Evolutionary conservation across 2,888 invertebrate species (phyloP).

Genomic region (Zygothrica quintamaculata): DNA sequence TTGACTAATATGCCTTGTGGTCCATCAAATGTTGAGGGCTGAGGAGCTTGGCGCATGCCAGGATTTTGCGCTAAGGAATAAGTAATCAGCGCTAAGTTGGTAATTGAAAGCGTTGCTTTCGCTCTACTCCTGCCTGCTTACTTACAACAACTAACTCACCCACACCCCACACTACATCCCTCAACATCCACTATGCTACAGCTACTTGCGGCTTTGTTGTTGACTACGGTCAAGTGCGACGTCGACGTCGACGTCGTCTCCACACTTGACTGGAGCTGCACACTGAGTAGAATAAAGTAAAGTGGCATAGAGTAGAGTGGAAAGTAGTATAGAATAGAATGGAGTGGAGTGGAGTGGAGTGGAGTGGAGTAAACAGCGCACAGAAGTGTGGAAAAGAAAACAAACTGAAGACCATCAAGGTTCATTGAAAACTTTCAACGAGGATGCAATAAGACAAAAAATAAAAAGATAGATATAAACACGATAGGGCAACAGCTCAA

Average conservation of each 20-base stretch:
- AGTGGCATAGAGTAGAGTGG: slow-evolving; percentile 14
- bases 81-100: slow-evolving; percentile 81
- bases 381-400: slow-evolving; percentile 48
- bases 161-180: not conserved
- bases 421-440: slow-evolving; percentile 55
- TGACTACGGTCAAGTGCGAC: slow-evolving; percentile 63
- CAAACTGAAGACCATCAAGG: slow-evolving; percentile 49
- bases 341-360: slow-evolving; percentile 13
- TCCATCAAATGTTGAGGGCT: slow-evolving; percentile 18
- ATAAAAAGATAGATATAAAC: not conserved
- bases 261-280: slow-evolving; percentile 59
- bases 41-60: slow-evolving; percentile 31
- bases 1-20: slow-evolving; percentile 77
- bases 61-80: slow-evolving; percentile 70
- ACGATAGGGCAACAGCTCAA: slow-evolving; percentile 21
- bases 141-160: too few species aligned
- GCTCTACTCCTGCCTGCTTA: slow-evolving; percentile 3
- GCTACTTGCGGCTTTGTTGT: slow-evolving; percentile 43
- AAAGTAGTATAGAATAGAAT: slow-evolving; percentile 13
- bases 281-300: slow-evolving; percentile 20
- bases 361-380: slow-evolving; percentile 14
- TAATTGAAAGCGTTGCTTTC: slow-evolving; percentile 73
- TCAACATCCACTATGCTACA: too few species aligned
- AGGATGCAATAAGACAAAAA: slow-evolving; percentile 30
- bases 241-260: slow-evolving; percentile 33